Percentiles rank a stretch among this genome's conserved stretches.
phyloP scores from a whole-genome alignment of 1,140 invertebrate species.

The Anoplophora glabripennis region DNA sequence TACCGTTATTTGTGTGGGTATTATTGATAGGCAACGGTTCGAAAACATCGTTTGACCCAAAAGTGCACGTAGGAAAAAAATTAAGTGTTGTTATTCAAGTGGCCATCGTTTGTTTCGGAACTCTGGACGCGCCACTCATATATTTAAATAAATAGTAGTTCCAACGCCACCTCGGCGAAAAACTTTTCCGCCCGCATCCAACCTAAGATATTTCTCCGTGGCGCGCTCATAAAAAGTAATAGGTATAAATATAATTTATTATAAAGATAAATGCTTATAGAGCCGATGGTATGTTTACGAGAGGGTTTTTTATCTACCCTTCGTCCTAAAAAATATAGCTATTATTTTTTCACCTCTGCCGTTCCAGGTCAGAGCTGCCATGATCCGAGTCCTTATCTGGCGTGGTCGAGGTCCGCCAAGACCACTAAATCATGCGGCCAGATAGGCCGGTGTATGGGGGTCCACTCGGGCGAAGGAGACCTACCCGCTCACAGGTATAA shows the following conservation, averaged over 20 bases:
- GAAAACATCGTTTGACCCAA: too few species aligned
- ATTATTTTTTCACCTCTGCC: conserved; percentile 39
- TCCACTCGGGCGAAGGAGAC: background rate
- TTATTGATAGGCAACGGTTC: too few species aligned
- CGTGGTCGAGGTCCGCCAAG: conserved; percentile 23
- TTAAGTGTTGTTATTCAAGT: too few species aligned
- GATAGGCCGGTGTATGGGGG: conserved; percentile 15
- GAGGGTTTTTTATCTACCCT: conserved; percentile 34
- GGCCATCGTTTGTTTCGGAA: too few species aligned
- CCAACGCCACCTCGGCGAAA: too few species aligned
- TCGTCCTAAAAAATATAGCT: conserved; percentile 35
- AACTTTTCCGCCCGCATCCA: too few species aligned
- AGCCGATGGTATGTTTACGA: conserved; percentile 32
- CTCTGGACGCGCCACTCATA: too few species aligned
- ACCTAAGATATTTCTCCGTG: background rate
- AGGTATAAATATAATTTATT: conserved; percentile 30
- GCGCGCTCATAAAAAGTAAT: conserved; percentile 17
- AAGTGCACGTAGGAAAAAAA: too few species aligned
- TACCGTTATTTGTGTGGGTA: too few species aligned
- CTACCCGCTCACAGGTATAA: too few species aligned
- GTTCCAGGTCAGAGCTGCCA: conserved; percentile 31
- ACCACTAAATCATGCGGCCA: conserved; percentile 29
- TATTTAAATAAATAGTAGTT: too few species aligned
- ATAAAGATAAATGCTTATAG: conserved; percentile 24
- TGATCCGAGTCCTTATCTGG: conserved; percentile 30